These are phyloP conservation scores for Sebastes hubbsi DNA, from an alignment of 2,797 vertebrate genomes.

Conservation along the genomic window DNA sequence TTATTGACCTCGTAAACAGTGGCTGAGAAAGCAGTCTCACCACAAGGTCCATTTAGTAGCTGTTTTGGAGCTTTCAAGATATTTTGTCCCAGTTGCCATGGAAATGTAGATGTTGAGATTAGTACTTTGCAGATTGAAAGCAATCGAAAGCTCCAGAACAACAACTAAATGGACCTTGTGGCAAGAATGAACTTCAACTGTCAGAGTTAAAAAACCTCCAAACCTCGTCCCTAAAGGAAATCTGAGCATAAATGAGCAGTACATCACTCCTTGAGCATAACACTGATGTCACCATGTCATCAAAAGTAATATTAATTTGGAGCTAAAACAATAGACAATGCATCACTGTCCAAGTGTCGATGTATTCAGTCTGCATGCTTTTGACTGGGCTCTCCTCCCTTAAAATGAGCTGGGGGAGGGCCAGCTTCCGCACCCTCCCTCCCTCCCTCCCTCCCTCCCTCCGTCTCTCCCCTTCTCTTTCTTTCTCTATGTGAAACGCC, in stretches of 20 bases:
- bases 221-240: not conserved
- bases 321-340: constrained; percentile 33
- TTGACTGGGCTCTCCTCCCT: constrained; percentile 61
- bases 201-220: not conserved
- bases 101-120: not conserved
- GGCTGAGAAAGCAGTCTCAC: not conserved
- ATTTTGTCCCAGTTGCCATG: not conserved
- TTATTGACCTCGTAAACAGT: not conserved
- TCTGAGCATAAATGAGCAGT: not conserved
- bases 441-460: not conserved
- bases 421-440: constrained; percentile 18
- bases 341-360: constrained; percentile 8
- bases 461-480: constrained; percentile 29
- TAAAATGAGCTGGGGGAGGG: constrained; percentile 74
- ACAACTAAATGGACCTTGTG: not conserved
- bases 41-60: not conserved
- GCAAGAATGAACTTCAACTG: not conserved
- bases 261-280: not conserved
- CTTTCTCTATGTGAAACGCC: constrained; percentile 92
- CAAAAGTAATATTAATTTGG: not conserved
- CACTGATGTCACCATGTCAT: constrained; percentile 17
- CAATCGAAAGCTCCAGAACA: not conserved
- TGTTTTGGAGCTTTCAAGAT: not conserved
- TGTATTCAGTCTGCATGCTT: constrained; percentile 26
- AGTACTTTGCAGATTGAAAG: not conserved